phyloP scores from a whole-genome alignment of 2,113 vertebrate species.

The Phyllopteryx taeniolatus region DNA sequence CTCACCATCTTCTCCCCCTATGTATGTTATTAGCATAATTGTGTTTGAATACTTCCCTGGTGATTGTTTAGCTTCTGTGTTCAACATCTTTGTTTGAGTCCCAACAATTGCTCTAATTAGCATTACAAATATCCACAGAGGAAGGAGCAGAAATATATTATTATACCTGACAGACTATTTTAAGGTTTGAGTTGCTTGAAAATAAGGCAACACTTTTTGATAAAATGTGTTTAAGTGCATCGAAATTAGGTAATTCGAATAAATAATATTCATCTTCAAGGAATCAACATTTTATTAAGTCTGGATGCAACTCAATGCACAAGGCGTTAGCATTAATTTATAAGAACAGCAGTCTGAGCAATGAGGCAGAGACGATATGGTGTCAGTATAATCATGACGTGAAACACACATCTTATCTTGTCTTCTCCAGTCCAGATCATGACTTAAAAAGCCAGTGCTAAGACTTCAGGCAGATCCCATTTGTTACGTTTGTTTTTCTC shows the following conservation, averaged over 20 bases:
- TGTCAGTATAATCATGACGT: conserved; percentile 43
- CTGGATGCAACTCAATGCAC: conserved; percentile 24
- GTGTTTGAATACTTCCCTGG: conserved; percentile 53
- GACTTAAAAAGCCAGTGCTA: conserved; percentile 62
- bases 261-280: conserved; percentile 11
- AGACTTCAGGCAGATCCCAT: conserved; percentile 38
- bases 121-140: conserved; percentile 63
- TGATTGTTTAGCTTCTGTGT: conserved; percentile 65
- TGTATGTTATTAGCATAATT: conserved; percentile 59
- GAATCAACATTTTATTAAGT: conserved; percentile 17
- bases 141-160: conserved; percentile 45
- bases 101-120: conserved; percentile 63
- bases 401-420: conserved; percentile 42
- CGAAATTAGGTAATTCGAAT: conserved; percentile 13
- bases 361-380: conserved; percentile 7
- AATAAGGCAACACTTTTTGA: conserved; percentile 21
- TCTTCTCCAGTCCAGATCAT: conserved; percentile 41
- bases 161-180: conserved; percentile 53
- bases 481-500: conserved; percentile 20
- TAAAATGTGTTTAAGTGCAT: conserved; percentile 30
- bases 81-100: conserved; percentile 66
- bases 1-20: conserved; percentile 3
- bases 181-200: neutral
- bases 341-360: conserved; percentile 5
- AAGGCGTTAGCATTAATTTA: conserved; percentile 8